Percentiles rank a stretch among this genome's conserved stretches.
Conservation (phyloP, 2,113 vertebrate genomes). For the Salminus brasiliensis region DNA sequence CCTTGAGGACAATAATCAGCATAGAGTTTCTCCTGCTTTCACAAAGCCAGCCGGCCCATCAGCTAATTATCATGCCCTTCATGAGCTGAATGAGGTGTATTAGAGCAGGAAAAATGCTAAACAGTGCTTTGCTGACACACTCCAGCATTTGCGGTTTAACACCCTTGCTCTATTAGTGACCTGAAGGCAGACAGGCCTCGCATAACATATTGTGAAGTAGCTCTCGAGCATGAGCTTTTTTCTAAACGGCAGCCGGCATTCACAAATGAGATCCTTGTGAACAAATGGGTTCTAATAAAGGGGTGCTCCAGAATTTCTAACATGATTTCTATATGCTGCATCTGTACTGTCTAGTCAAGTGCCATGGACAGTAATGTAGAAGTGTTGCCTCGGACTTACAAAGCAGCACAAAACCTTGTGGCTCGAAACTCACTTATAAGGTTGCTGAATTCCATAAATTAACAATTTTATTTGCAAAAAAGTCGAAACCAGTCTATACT, state of each 20-base stretch:
- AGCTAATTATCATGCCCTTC: slow-evolving; percentile 6
- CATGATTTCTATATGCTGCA: not conserved
- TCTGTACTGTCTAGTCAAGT: not conserved
- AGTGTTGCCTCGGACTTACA: too few species aligned
- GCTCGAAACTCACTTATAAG: too few species aligned
- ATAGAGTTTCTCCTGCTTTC: not conserved
- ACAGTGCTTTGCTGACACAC: not conserved
- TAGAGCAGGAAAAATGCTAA: not conserved
- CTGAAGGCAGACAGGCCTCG: not conserved
- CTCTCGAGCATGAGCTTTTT: not conserved
- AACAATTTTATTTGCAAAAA: too few species aligned
- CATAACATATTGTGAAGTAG: not conserved
- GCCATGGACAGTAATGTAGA: not conserved
- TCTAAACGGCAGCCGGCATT: not conserved
- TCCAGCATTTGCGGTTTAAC: not conserved
- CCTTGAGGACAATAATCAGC: not conserved
- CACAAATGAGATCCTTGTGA: not conserved
- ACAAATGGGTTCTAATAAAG: not conserved
- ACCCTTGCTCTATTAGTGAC: not conserved
- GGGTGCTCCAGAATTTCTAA: not conserved
- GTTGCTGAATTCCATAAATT: too few species aligned
- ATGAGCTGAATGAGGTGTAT: not conserved
- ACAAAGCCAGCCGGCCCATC: not conserved
- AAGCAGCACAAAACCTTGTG: too few species aligned
- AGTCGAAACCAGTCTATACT: too few species aligned